phyloP scores from a whole-genome alignment of 2,113 vertebrate species.

The Cheilinus undulatus region DNA sequence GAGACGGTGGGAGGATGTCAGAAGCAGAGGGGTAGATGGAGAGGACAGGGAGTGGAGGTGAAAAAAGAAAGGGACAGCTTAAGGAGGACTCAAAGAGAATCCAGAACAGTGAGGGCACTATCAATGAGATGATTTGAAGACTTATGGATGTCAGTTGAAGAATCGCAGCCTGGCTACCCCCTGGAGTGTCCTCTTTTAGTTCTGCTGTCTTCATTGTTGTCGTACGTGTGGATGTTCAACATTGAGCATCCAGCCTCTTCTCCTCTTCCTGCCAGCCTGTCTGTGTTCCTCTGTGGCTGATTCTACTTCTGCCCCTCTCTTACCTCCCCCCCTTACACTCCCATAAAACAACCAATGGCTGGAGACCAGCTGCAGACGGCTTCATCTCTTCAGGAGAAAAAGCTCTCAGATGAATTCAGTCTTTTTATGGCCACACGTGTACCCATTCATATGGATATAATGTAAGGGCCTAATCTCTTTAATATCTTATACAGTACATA shows the following conservation, averaged over 20 bases:
- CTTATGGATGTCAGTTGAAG: background rate
- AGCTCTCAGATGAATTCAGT: background rate
- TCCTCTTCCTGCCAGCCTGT: conserved; percentile 17
- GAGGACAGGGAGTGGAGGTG: conserved; percentile 25
- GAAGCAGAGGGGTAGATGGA: conserved; percentile 37
- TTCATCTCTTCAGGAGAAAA: conserved; percentile 24
- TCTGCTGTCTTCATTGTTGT: conserved; percentile 24
- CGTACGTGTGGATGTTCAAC: conserved; percentile 47
- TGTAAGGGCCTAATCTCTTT: background rate
- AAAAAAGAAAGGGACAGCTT: conserved; percentile 57
- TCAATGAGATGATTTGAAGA: too few species aligned
- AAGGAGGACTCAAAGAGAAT: conserved; percentile 52
- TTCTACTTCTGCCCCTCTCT: conserved; percentile 22
- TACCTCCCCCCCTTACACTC: conserved; percentile 25
- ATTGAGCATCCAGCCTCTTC: conserved; percentile 8
- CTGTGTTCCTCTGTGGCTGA: conserved; percentile 17
- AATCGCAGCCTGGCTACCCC: conserved; percentile 2
- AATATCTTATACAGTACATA: background rate
- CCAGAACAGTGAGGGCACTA: too few species aligned
- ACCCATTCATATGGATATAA: background rate
- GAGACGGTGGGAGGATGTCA: conserved; percentile 62
- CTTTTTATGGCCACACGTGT: background rate
- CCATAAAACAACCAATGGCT: conserved; percentile 41
- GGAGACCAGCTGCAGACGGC: conserved; percentile 38
- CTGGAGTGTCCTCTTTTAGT: conserved; percentile 3